phyloP scores from a whole-genome alignment of 1,140 invertebrate genomes.

The Leptinotarsa lineolata region DNA sequence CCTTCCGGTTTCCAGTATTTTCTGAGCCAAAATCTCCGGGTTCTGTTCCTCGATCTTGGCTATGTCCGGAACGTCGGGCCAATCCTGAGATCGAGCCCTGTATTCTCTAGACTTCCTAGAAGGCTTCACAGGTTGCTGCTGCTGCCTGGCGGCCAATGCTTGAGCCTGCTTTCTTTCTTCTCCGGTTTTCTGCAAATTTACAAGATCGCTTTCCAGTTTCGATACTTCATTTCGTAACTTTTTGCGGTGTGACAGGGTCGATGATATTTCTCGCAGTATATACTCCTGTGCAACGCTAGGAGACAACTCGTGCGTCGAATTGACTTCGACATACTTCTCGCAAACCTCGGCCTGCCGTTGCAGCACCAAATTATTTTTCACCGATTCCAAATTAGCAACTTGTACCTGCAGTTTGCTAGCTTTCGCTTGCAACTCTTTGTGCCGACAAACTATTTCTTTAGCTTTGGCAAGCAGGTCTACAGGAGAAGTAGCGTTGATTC shows the following conservation, averaged over 20 bases:
- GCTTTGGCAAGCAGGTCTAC: conserved; percentile 86
- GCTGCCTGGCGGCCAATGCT: conserved; percentile 42
- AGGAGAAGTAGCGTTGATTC: conserved; percentile 79
- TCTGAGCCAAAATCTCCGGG: conserved; percentile 85
- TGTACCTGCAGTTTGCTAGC: conserved; percentile 81
- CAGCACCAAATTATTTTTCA: conserved; percentile 70
- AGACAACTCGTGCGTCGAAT: conserved; percentile 62
- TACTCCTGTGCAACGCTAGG: conserved; percentile 74
- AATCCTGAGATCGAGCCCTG: conserved; percentile 81
- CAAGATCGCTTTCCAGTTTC: conserved; percentile 75
- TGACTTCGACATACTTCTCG: conserved; percentile 64
- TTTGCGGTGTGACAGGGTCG: conserved; percentile 79
- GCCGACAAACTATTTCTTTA: conserved; percentile 88
- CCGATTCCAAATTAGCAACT: conserved; percentile 70
- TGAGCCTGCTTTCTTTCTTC: conserved; percentile 66
- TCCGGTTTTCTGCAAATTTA: conserved; percentile 70
- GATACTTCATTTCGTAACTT: conserved; percentile 78
- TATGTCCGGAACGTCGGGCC: conserved; percentile 87
- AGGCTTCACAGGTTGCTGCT: conserved; percentile 42
- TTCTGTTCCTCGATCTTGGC: conserved; percentile 91
- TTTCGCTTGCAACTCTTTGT: conserved; percentile 88
- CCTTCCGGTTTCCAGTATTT: conserved; percentile 84
- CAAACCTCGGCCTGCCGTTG: conserved; percentile 71
- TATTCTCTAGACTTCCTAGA: conserved; percentile 72
- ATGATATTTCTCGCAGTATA: conserved; percentile 82